Evolutionary conservation across 2,113 vertebrate species (phyloP), one percentile per base, ranked within the genome.

Genomic region (Archilochus colubris): DNA sequence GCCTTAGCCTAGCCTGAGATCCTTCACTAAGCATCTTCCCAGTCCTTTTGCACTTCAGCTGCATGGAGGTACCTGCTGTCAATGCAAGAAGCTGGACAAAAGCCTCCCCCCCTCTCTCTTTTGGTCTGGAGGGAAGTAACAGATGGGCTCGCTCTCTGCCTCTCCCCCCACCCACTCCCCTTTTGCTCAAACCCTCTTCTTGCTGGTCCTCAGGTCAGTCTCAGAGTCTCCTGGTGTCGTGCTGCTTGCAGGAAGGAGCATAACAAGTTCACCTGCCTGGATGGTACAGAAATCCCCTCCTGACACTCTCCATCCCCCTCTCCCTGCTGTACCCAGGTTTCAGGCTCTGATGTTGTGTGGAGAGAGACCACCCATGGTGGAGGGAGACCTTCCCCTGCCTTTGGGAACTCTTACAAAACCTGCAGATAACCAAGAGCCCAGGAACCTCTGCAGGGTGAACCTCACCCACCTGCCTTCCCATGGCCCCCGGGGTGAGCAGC

Each of bases 361-460:
- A 73, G 43, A 82, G 33, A 33, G 95, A 96, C 92, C 92, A 95
- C 93, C 88, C 82, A 66, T 18, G 50, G 59, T 62, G 85, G n/a
- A 89, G 38, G 30, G 58, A 79, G 85, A 69, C 75, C 21, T 94
- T 79, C 27, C 18, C 25, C n/a, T 75, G 27, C 30, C 58, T 82
- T 87, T 88, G 67, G 67, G 79, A 93, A 66, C 20, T 33, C 51
- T 82, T 82, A 54, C 22, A 85, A 72, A 89, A 33, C 8, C 69
- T 68, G 44, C 67, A 89, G 70, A 57, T 57, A 87, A 64, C 85
- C 0, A 0, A 50, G 33, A 84, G 91, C 83, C 55, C 50, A 31
- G 78, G 43, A 91, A 43, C 85, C 57, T 59, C 79, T 2, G 9
- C 2, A 0, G 36, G n/a, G 8, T 22, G 24, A 94, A 85, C 89